phyloP scores from a whole-genome alignment of 2,797 vertebrate genomes.

The Gouania willdenowi region DNA sequence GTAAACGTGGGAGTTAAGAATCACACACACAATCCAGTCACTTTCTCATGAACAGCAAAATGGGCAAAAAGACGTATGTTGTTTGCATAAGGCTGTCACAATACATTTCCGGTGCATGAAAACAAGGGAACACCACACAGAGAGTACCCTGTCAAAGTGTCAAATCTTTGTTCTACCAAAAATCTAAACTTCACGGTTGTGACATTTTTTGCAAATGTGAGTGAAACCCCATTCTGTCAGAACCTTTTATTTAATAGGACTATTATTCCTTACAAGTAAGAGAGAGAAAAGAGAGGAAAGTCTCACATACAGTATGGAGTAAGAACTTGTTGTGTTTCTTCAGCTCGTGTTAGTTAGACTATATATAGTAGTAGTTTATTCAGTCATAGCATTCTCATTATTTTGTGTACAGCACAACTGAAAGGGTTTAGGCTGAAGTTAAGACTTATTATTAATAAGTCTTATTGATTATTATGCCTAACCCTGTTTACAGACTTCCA shows the following conservation, averaged over 20 bases:
- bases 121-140: conserved; percentile 31
- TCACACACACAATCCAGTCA: too few species aligned
- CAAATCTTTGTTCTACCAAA: conserved; percentile 34
- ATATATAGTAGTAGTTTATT: too few species aligned
- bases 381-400: too few species aligned
- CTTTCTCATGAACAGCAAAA: conserved; percentile 16
- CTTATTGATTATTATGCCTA: too few species aligned
- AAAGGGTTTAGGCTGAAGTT: too few species aligned
- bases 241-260: conserved; percentile 34
- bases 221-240: conserved; percentile 70
- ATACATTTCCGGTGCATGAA: conserved; percentile 28
- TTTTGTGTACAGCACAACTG: too few species aligned
- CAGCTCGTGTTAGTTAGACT: too few species aligned
- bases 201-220: conserved; percentile 57
- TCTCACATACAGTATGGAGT: background rate
- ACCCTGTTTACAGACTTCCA: too few species aligned
- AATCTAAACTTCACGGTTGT: conserved; percentile 45
- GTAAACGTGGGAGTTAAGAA: too few species aligned
- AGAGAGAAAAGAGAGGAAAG: background rate
- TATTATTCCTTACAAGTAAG: conserved; percentile 28
- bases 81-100: conserved; percentile 53
- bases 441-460: too few species aligned
- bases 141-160: conserved; percentile 26
- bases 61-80: conserved; percentile 33
- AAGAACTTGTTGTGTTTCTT: conserved; percentile 43